These are phyloP conservation scores for Drosophila nr. perissopoda DNA, from an alignment of 2,888 invertebrate genomes.

Conservation along the genomic window DNA sequence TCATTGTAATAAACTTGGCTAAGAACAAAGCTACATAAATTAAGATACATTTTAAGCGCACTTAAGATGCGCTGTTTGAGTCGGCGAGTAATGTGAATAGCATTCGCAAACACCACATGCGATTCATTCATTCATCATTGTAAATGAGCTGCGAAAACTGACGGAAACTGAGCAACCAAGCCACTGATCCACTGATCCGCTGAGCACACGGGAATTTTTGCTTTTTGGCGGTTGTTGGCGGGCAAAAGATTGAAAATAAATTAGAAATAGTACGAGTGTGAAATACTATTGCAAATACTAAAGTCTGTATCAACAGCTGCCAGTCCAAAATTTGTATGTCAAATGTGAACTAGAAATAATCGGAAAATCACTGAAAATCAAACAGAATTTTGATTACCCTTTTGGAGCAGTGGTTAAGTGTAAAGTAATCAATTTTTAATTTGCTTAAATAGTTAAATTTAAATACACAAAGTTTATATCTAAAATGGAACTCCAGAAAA, in stretches of 20 bases:
- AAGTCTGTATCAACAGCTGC: neutral
- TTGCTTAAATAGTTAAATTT: neutral
- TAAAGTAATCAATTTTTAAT: neutral
- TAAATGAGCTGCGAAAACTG: constrained; percentile 35
- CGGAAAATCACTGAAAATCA: fast-evolving
- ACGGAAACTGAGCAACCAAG: constrained; percentile 16
- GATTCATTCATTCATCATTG: constrained; percentile 67
- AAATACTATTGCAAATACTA: constrained; percentile 40
- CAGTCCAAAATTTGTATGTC: constrained; percentile 64
- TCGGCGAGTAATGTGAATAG: constrained; percentile 37
- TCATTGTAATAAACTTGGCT: constrained; percentile 35
- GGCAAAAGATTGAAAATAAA: constrained; percentile 10
- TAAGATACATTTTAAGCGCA: constrained; percentile 56
- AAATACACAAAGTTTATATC: neutral
- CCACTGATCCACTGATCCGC: neutral
- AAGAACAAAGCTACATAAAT: constrained; percentile 69
- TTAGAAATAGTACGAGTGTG: constrained; percentile 46
- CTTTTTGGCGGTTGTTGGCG: constrained; percentile 4
- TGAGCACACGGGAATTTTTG: constrained; percentile 66
- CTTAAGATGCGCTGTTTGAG: constrained; percentile 58
- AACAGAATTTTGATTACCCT: neutral
- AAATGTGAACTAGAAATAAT: constrained; percentile 66
- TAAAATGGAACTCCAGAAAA: neutral
- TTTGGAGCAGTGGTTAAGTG: neutral
- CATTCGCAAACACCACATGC: constrained; percentile 35